phyloP scores from a whole-genome alignment of 2,113 vertebrate species.

The Burhinus oedicnemus region DNA sequence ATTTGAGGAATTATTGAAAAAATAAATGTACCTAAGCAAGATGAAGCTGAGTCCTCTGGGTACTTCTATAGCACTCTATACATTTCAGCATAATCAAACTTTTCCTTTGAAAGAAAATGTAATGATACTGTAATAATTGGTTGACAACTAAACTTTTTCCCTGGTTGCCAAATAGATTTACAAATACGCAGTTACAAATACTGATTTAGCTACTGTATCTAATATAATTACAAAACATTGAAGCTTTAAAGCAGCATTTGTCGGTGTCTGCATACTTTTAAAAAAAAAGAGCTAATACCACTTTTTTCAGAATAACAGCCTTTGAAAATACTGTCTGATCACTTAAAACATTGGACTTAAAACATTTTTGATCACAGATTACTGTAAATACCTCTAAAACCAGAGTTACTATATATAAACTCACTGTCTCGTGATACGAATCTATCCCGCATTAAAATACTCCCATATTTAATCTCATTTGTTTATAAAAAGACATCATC shows the following conservation, averaged over 20 bases:
- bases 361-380: not conserved
- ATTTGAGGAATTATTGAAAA: slow-evolving; percentile 23
- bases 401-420: not conserved
- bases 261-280: not conserved
- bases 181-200: not conserved
- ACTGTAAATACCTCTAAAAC: not conserved
- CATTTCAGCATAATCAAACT: slow-evolving; percentile 6
- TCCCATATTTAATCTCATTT: not conserved
- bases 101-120: slow-evolving; percentile 32
- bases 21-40: not conserved
- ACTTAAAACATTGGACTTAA: not conserved
- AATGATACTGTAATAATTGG: not conserved
- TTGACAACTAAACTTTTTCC: slow-evolving; percentile 1
- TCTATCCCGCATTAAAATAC: not conserved
- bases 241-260: not conserved
- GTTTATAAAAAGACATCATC: not conserved
- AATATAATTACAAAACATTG: not conserved
- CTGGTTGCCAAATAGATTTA: slow-evolving; percentile 7
- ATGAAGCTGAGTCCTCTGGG: not conserved
- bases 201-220: not conserved
- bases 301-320: not conserved
- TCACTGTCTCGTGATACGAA: not conserved
- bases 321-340: not conserved
- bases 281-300: not conserved
- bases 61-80: not conserved